Evolutionary conservation across 2,888 invertebrate species (phyloP), one percentile per base, ranked within the genome.

Genomic region (Vandiemenella viatica): DNA sequence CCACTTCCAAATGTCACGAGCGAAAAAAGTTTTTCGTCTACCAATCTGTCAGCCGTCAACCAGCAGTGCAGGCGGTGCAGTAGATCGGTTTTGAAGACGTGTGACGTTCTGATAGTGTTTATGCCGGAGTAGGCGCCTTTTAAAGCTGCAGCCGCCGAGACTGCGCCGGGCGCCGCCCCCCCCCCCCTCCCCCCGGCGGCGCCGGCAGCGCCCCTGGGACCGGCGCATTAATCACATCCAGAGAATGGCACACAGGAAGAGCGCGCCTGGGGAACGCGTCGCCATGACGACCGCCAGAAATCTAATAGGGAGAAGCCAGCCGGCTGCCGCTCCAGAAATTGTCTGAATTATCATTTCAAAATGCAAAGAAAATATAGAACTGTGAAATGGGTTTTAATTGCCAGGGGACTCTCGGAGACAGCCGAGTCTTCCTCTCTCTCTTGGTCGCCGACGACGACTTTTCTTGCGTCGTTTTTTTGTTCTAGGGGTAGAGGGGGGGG

Each of bases 181-280:
- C 52, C 43, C 40, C 55, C 53, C 49, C 49, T 38, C 38, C 50
- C 43, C 46, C 55, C 57, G 58, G 57, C 58, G 56, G 56, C 55
- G 58, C 56, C n/a, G n/a, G n/a, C n/a, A n/a, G n/a, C n/a, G 62
- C 64, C 64, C 63, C 43, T 55, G 61, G 63, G 65, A 63, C 57
- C 60, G 59, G 61, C 63, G 66, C 66, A 67, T 66, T 67, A 67
- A 67, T 67, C 66, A 67, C 66, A 67, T 66, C 65, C 59, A 58
- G 59, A 60, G 59, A 60, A 60, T 59, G 59, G 59, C 58, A 58
- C 58, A 57, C 57, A 58, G 59, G 58, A 58, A 59, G 58, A 52
- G 51, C 59, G 57, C 56, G 59, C 59, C 59, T 57, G 58, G 60
- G 60, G 60, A 59, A 52, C 53, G 55, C 47, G 58, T 58, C 54